Conservation (phyloP, 2,888 invertebrate genomes). For the Platycheirus rosarum region DNA sequence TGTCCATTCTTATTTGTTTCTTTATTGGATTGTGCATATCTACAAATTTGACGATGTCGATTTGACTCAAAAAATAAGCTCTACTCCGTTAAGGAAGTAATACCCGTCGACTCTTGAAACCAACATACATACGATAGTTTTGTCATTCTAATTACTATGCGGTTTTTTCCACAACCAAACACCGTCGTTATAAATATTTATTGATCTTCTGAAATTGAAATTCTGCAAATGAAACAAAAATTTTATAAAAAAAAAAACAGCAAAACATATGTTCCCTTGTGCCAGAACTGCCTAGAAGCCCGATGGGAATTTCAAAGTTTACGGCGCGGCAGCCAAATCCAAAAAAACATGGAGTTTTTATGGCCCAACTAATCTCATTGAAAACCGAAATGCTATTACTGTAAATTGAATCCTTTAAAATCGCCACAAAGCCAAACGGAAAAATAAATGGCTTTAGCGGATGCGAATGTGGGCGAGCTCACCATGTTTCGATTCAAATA, state of each 20-base stretch:
- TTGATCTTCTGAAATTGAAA: conserved; percentile 55
- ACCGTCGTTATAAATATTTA: conserved; percentile 27
- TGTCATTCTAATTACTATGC: conserved; percentile 24
- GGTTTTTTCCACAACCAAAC: not conserved
- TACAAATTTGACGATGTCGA: conserved; percentile 49
- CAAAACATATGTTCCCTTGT: conserved; percentile 42
- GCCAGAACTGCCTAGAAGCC: conserved; percentile 6
- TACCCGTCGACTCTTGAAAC: not conserved
- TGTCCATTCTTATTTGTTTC: conserved; percentile 13
- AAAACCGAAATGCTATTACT: conserved; percentile 62
- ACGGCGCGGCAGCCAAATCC: conserved; percentile 22
- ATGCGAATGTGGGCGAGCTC: not conserved
- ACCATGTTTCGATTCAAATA: conserved; percentile 17
- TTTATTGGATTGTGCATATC: conserved; percentile 39
- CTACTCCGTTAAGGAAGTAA: not conserved
- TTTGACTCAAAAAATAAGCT: conserved; percentile 22
- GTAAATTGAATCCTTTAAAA: conserved; percentile 62
- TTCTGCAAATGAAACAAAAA: conserved; percentile 22
- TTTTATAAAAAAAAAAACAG: conserved; percentile 7
- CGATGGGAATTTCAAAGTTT: conserved; percentile 23
- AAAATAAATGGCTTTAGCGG: conserved; percentile 47
- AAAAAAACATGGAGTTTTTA: conserved; percentile 41
- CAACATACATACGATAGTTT: conserved; percentile 12
- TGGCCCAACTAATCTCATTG: conserved; percentile 58
- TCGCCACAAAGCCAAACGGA: conserved; percentile 49